phyloP scores from a whole-genome alignment of 2,888 invertebrate genomes.

The Dynastes hyllus region DNA sequence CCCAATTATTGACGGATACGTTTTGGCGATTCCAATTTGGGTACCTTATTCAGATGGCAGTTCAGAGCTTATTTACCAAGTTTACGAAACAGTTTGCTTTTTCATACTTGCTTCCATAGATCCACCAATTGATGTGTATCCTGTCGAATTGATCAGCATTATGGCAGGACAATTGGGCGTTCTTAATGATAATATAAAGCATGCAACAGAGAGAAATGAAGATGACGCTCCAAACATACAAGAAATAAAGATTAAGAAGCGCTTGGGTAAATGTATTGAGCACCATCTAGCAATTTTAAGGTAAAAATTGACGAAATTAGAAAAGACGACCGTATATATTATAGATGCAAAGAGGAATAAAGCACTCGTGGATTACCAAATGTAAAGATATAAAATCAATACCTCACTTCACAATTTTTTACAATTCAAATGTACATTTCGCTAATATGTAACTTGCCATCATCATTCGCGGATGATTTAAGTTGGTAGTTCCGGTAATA shows the following conservation, averaged over 20 bases:
- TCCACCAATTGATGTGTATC: background rate
- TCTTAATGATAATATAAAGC: constrained; percentile 24
- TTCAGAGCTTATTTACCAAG: background rate
- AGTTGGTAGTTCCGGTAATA: too few relatives aligned
- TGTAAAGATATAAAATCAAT: too few relatives aligned
- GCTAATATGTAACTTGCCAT: too few relatives aligned
- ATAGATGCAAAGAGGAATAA: too few relatives aligned
- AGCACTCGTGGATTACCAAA: too few relatives aligned
- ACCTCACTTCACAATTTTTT: too few relatives aligned
- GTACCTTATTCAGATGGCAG: background rate
- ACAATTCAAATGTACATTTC: too few relatives aligned
- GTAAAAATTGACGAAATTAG: background rate
- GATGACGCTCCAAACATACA: background rate
- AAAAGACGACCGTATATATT: too few relatives aligned
- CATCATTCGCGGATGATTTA: too few relatives aligned
- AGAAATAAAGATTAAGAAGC: constrained; percentile 1
- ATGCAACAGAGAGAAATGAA: background rate
- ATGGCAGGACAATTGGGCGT: constrained; percentile 13
- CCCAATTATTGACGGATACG: constrained; percentile 13
- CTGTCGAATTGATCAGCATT: constrained; percentile 2
- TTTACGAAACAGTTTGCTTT: constrained; percentile 1
- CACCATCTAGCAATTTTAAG: constrained; percentile 14
- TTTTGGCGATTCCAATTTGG: constrained; percentile 33
- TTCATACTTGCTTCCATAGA: background rate
- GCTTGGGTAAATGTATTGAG: constrained; percentile 1